These are phyloP conservation scores for Tuta absoluta DNA, from an alignment of 2,888 invertebrate genomes.

Conservation along the genomic window DNA sequence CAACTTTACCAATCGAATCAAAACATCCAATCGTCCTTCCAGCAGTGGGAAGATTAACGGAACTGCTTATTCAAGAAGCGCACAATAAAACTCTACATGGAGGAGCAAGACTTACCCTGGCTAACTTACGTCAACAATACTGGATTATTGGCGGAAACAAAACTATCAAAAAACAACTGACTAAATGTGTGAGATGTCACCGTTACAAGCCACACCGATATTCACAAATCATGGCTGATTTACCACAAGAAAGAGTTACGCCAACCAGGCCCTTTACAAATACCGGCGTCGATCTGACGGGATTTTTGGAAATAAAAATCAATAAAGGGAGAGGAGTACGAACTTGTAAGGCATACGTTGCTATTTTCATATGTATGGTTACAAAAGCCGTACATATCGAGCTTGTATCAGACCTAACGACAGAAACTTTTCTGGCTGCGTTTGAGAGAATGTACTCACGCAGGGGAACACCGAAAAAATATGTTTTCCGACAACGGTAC, in stretches of 20 bases:
- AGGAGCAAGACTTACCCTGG: conserved; percentile 22
- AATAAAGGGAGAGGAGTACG: conserved; percentile 25
- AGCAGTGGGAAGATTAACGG: neutral
- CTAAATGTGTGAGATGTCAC: conserved; percentile 26
- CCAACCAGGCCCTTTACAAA: conserved; percentile 27
- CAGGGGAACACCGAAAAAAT: conserved; percentile 25
- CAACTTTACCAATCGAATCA: neutral
- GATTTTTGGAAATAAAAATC: conserved; percentile 26
- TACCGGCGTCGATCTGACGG: conserved; percentile 30
- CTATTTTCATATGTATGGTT: conserved; percentile 25
- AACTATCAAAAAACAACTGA: conserved; percentile 23
- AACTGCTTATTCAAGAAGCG: conserved; percentile 21
- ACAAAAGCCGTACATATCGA: conserved; percentile 32
- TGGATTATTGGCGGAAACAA: conserved; percentile 27
- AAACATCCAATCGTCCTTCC: conserved; percentile 13
- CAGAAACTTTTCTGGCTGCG: conserved; percentile 28
- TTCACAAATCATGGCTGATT: conserved; percentile 29
- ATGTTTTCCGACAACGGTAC: conserved; percentile 30
- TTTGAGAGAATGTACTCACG: conserved; percentile 24
- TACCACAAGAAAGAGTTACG: conserved; percentile 21
- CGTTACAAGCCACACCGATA: conserved; percentile 13
- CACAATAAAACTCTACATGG: no score
- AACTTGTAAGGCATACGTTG: conserved; percentile 26
- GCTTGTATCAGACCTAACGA: conserved; percentile 29
- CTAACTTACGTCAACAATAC: conserved; percentile 4